Base-by-base conservation (phyloP, 2,797 vertebrate genomes). In the Leptoclinus maculatus region DNA sequence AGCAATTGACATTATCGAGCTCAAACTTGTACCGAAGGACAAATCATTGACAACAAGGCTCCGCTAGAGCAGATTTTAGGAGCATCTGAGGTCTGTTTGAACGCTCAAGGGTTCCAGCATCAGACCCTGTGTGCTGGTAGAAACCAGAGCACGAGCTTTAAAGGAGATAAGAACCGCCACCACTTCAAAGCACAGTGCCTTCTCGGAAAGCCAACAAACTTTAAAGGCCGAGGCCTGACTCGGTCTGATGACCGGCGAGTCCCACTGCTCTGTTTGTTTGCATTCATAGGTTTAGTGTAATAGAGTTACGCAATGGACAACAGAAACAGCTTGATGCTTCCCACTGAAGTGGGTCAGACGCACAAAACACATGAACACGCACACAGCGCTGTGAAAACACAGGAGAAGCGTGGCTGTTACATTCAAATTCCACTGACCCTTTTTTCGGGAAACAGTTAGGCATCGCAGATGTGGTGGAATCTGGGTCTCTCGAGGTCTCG, bases 331-430 rank as follows among this genome's bases (percentile, higher is more conserved):
- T 84, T 90, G 88, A 84, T 34, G 84, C 82, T 91, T 92, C 89
- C 88, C 91, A 84, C 85, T 80, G 84, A 89, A 93, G 70, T 85
- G 79, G 88, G 85, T 87, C 83, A 88, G 65, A 71, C 71, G 1
- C 71, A 77, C 82, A 34, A 83, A 87, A 88, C 80, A 88, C 87
- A 66, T 27, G 78, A 74, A 80, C 62, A 16, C 34, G 67, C 59
- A 2, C 59, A 2, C 49, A 39, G 86, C 93, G 82, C 90, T 91
- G 93, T 94, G 82, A 93, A 91, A 94, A 92, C 89, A 91, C 64
- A 23, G 76, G 39, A 82, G 78, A 91, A 89, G 84, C 85, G 17
- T 91, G 83, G 84, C 69, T 68, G 78, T 91, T 93, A 88, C 79
- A 72, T 89, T 90, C 89, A 89, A 91, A 88, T 80, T 86, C 82